Evolutionary conservation across 2,888 invertebrate species (phyloP).

Genomic region (Odontothrips loti): DNA sequence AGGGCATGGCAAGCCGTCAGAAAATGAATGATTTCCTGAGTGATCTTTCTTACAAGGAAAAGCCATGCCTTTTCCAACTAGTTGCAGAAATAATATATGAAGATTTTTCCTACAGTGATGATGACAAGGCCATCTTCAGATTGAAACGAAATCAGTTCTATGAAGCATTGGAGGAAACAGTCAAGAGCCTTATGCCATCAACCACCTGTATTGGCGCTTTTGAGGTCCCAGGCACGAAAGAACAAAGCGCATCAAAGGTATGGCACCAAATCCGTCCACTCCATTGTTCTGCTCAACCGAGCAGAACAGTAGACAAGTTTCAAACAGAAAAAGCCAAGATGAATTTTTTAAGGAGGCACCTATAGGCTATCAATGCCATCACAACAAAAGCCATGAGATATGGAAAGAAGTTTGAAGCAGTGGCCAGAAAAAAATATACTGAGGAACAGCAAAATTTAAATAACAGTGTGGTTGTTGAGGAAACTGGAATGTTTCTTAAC

Average conservation of each 20-base stretch:
- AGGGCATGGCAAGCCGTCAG: not conserved
- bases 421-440: not conserved
- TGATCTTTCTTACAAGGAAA: not conserved
- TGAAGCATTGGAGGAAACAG: not conserved
- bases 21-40: not conserved
- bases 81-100: not conserved
- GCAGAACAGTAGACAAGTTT: not conserved
- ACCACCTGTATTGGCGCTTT: not conserved
- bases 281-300: not conserved
- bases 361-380: not conserved
- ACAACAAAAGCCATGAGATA: not conserved
- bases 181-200: not conserved
- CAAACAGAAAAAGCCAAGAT: not conserved
- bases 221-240: not conserved
- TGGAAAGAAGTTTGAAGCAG: not conserved
- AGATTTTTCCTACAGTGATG: not conserved
- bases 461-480: not conserved
- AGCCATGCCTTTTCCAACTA: not conserved
- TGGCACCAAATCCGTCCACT: not conserved
- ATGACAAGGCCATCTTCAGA: not conserved
- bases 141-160: not conserved
- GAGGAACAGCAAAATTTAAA: not conserved
- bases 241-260: not conserved
- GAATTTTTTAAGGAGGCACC: not conserved
- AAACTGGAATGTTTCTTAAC: not conserved